Evolutionary conservation across 2,888 invertebrate species (phyloP).

Genomic region (Sepiola atlantica): DNA sequence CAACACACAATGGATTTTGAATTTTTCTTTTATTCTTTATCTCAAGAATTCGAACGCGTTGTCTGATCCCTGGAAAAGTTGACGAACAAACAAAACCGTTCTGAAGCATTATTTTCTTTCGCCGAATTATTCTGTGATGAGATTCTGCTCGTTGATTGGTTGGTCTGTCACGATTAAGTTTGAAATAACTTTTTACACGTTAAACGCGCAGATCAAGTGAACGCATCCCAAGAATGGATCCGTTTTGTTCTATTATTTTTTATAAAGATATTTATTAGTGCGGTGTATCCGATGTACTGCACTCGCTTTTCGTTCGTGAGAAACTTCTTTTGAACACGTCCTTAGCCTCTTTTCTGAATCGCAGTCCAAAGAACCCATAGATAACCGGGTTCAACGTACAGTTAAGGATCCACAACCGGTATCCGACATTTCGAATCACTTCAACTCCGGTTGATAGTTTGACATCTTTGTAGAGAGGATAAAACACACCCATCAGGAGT

Average conservation of each 20-base stretch:
- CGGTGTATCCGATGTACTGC: background rate
- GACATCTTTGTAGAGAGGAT: background rate
- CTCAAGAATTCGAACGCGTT: no score
- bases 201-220: no score
- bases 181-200: no score
- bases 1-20: no score
- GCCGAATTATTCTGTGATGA: background rate
- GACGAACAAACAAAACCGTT: no score
- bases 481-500: background rate
- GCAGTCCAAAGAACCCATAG: background rate
- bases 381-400: conserved; percentile 16
- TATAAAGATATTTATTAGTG: background rate
- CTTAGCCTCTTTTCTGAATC: background rate
- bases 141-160: background rate
- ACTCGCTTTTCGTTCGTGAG: background rate
- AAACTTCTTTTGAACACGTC: background rate
- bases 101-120: background rate
- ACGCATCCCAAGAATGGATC: background rate
- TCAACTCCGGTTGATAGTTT: background rate
- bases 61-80: no score
- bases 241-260: no score
- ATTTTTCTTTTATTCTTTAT: no score
- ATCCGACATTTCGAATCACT: background rate
- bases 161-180: no score
- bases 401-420: conserved; percentile 39